Percentiles rank a stretch among this genome's conserved stretches.
Evolutionary conservation across 2,113 vertebrate genomes (phyloP).

Genomic region (Microcebus jonahi): DNA sequence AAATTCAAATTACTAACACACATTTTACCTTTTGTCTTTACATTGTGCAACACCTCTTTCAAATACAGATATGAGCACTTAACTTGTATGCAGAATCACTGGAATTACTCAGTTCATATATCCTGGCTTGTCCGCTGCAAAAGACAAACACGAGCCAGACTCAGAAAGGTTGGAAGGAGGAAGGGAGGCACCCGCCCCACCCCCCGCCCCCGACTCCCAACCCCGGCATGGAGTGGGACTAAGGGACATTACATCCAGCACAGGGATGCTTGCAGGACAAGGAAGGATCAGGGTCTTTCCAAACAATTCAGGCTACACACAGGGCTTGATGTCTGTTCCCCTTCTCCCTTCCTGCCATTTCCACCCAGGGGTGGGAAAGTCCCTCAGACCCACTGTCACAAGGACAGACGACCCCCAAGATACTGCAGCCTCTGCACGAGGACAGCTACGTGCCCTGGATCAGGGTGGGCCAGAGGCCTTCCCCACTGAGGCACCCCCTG

Average conservation of each 20-base stretch:
- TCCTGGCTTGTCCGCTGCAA: neutral
- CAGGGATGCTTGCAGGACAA: neutral
- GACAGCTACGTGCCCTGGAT: neutral
- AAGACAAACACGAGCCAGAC: neutral
- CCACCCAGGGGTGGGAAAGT: neutral
- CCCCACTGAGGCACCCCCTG: neutral
- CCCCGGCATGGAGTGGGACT: neutral
- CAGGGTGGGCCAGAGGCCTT: neutral
- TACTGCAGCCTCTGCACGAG: neutral
- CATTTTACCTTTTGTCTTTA: conserved; percentile 40
- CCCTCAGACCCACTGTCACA: neutral
- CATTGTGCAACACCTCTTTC: conserved; percentile 6
- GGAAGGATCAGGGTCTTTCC: neutral
- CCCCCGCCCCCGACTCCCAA: too few species aligned
- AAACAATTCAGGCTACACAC: accelerated
- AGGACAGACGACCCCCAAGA: neutral
- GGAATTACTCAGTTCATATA: neutral
- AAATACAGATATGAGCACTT: conserved; percentile 42
- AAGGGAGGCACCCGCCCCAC: too few species aligned
- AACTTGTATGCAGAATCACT: neutral
- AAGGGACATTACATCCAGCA: too few species aligned
- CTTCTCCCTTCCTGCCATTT: neutral
- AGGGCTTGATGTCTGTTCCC: neutral
- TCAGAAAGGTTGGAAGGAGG: neutral
- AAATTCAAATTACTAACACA: conserved; percentile 38